Evolutionary conservation across 2,797 vertebrate species (phyloP), one percentile per base, ranked within the genome.

Genomic region (Florisuga fusca): DNA sequence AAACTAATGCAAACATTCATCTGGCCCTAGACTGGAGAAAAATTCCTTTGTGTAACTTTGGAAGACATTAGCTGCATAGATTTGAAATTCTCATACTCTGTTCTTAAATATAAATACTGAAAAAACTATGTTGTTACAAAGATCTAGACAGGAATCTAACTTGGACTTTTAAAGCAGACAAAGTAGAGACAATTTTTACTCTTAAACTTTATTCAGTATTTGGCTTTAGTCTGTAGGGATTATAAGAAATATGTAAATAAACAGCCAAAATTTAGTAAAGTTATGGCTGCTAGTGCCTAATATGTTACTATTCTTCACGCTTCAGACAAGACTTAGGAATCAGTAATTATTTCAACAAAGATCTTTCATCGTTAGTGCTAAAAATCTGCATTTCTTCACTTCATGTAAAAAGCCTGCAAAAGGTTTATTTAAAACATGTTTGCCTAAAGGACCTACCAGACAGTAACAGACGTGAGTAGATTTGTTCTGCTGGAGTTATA

Each of bases 391-490:
- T 97, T 97, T 97, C 93, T 96, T 95, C 76, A 93, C 93, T 97
- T 97, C 55, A 96, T 82, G 87, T 78, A 91, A 95, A 94, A 96
- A 87, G 57, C 19, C 92, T 72, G 91, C 89, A 94, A 95, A 96
- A 95, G 53, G 87, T 97, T 97, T 97, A 95, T 95, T 97, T 97
- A 96, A 97, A 97, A 96, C 85, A 97, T 87, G 57, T 94, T 97
- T 98, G 97, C 97, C 96, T 98, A 98, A 84, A 96, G 97, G 98
- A 98, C 98, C 97, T 96, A 97, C 97, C 97, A 97, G 98, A 98
- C 97, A 97, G 96, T 96, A 98, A 97, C 84, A 98, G 97, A 98
- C 97, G 66, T 95, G 93, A 97, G 98, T 82, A 97, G 98, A 98
- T 98, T 97, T 97, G 97, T 97, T 98, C 97, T 98, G 97, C 89